Base-by-base conservation (phyloP, 2,113 vertebrate species). In the Eulacestoma nigropectus region DNA sequence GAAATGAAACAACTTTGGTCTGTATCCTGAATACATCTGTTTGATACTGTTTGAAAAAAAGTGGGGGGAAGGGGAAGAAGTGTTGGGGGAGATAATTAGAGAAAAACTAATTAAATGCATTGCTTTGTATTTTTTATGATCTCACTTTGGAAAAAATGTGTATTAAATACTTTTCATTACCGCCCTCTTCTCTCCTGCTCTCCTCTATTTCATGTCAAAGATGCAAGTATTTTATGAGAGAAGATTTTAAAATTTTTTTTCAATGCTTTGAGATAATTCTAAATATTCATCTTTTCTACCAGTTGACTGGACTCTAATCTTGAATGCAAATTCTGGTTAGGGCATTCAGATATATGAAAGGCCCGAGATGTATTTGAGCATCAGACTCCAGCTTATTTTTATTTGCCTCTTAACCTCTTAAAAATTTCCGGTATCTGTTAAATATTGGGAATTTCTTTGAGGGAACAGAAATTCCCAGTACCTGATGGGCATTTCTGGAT, bases 31-130 rank as follows among this genome's bases (percentile, higher is more conserved):
- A 89, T 87, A 17, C 25, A 70, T 90, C 76, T 81, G 60, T 73
- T 92, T 87, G 94, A 91, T 65, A 62, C 7, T 73, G 32, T 23
- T 69, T 60, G 27, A 1, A 13, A 67, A 73, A 53, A n/a, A 10
- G 21, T 4, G 4, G 2, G 8, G 4, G 3, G 20, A 17, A 32
- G 15, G 33, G 13, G 23, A n/a, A 78, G 30, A 41, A 55, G 17
- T 50, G 49, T 33, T 65, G 65, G 50, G 74, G 56, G 39, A 93
- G 64, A 29, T 91, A 85, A 96, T 95, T 85, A 60, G n/a, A 76
- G 46, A 50, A 91, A 90, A 93, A 52, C n/a, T 79, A 82, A 95
- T 94, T 82, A 91, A 79, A 79, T 83, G 41, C 60, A 33, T 69
- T 76, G 50, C 88, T 93, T 87, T 85, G 32, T 85, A 13, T 69